These are phyloP conservation scores for Cryptocephalus primarius DNA, from an alignment of 2,888 invertebrate species.

Conservation along the genomic window DNA sequence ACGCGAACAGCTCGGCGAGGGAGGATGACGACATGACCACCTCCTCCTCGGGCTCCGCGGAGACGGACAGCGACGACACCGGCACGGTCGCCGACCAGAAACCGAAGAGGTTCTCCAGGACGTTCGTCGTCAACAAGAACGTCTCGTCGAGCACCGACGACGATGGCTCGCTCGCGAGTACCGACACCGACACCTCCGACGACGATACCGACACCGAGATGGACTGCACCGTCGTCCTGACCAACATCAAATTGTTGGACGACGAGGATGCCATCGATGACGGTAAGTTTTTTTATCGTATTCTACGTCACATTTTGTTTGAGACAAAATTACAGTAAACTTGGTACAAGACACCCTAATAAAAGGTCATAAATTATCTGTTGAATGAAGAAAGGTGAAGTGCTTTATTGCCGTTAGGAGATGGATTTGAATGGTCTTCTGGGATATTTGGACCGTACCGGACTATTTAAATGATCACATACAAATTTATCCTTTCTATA, in stretches of 20 bases:
- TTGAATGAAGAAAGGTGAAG: no score
- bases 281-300: background rate
- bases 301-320: no score
- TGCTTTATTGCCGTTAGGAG: no score
- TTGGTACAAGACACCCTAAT: no score
- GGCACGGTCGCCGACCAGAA: constrained; percentile 47
- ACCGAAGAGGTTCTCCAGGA: constrained; percentile 48
- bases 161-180: constrained; percentile 27
- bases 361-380: no score
- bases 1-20: constrained; percentile 15
- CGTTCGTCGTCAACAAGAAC: constrained; percentile 55
- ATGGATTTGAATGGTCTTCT: no score
- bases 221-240: constrained; percentile 38
- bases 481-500: no score
- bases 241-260: constrained; percentile 28
- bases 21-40: constrained; percentile 22
- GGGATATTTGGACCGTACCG: no score
- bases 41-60: constrained; percentile 30
- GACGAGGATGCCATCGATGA: constrained; percentile 3
- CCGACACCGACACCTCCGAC: constrained; percentile 53
- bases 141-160: constrained; percentile 37
- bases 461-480: no score
- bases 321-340: no score
- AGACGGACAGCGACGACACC: constrained; percentile 42
- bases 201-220: constrained; percentile 47